Evolutionary conservation across 2,888 invertebrate genomes (phyloP).

Genomic region (Leucania comma): DNA sequence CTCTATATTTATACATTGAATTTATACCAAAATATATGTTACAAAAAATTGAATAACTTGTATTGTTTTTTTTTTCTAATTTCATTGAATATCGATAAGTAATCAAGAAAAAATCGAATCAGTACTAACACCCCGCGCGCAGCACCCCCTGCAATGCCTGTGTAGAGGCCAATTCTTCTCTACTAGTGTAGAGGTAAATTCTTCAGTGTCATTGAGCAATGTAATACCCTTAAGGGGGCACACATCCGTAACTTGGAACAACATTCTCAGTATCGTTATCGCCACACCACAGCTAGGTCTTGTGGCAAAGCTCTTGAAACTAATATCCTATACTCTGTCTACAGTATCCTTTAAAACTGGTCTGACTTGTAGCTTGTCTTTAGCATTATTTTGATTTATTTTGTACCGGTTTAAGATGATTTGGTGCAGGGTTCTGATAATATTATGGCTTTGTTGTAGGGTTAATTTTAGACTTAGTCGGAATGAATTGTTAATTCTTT

Average conservation of each 20-base stretch:
- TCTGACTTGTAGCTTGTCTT: constrained; percentile 21
- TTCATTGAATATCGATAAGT: too few species aligned
- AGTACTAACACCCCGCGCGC: too few species aligned
- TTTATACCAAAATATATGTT: too few species aligned
- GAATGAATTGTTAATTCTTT: constrained; percentile 22
- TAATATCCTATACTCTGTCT: constrained; percentile 40
- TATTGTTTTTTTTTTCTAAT: too few species aligned
- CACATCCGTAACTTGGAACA: constrained; percentile 17
- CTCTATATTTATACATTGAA: too few species aligned
- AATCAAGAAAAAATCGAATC: too few species aligned
- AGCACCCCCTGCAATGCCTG: too few species aligned
- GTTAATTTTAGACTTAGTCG: constrained; percentile 6
- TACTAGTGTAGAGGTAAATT: too few species aligned
- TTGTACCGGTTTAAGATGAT: constrained; percentile 13
- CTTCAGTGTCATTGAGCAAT: too few species aligned
- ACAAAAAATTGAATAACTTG: too few species aligned
- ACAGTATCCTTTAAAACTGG: constrained; percentile 48
- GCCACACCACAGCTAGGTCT: constrained; percentile 36
- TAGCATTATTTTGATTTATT: constrained; percentile 36
- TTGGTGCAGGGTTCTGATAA: constrained; percentile 4
- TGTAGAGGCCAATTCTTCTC: too few species aligned
- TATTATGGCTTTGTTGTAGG: constrained; percentile 12
- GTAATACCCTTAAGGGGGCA: too few species aligned
- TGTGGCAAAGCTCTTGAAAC: constrained; percentile 45
- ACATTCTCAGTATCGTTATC: constrained; percentile 24